A percentile compares a stretch with the other conserved stretches of the same genome.
These are phyloP conservation scores for Tetragonisca angustula DNA, from an alignment of 2,888 invertebrate genomes.

Conservation along the genomic window DNA sequence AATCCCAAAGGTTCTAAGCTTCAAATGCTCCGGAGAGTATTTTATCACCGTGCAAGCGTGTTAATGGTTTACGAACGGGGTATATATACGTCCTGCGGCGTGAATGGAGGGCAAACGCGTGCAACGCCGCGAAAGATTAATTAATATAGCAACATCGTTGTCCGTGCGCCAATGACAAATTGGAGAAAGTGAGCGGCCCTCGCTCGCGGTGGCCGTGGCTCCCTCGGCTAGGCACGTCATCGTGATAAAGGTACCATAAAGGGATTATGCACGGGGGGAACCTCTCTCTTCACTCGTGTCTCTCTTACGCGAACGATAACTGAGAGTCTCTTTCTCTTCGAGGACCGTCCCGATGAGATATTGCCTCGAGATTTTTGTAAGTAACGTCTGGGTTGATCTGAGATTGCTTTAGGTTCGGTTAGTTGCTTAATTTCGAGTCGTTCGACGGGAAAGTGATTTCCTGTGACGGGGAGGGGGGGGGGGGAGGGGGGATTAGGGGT, in stretches of 20 bases:
- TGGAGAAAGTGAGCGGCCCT: conserved; percentile 74
- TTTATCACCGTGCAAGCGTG: too few species aligned
- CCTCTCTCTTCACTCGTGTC: conserved; percentile 35
- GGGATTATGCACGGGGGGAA: conserved; percentile 59
- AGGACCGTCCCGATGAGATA: not conserved
- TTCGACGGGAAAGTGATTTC: too few species aligned
- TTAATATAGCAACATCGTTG: conserved; percentile 75
- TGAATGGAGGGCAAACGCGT: conserved; percentile 53
- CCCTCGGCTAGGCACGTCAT: conserved; percentile 61
- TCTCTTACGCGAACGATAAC: conserved; percentile 14
- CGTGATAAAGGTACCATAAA: conserved; percentile 70
- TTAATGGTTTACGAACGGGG: not conserved
- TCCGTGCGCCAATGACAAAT: conserved; percentile 74
- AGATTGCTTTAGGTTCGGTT: too few species aligned
- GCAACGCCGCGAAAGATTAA: conserved; percentile 70
- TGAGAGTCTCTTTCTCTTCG: conserved; percentile 25
- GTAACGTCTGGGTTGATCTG: too few species aligned
- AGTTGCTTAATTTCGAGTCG: too few species aligned
- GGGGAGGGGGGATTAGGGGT: too few species aligned
- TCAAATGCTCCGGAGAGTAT: too few species aligned
- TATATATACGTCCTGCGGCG: conserved; percentile 36
- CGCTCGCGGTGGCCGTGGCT: conserved; percentile 65
- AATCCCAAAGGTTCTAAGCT: too few species aligned
- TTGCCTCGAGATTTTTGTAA: not conserved
- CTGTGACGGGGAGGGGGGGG: too few species aligned